Conservation (phyloP, 2,113 vertebrate genomes). For the Neotoma lepida region DNA sequence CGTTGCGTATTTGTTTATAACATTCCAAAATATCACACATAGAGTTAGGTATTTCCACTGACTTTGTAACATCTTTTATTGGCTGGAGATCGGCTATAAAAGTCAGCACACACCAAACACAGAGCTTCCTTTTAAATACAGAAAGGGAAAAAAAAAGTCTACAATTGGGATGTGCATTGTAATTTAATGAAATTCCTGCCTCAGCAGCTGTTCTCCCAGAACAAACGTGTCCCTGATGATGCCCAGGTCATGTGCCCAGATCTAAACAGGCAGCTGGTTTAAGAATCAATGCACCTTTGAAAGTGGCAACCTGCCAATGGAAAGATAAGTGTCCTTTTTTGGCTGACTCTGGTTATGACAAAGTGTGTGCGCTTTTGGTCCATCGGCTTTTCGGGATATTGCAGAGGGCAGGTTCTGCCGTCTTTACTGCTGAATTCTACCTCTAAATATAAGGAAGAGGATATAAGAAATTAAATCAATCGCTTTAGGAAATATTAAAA, state of each 20-base stretch:
- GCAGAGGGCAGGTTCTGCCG: background rate
- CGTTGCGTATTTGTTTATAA: background rate
- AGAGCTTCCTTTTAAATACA: slow-evolving; percentile 9
- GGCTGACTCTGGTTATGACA: background rate
- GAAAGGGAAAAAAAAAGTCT: background rate
- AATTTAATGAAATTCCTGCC: slow-evolving; percentile 37
- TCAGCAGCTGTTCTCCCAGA: background rate
- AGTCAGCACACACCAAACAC: slow-evolving; percentile 33
- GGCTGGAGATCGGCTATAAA: slow-evolving; percentile 14
- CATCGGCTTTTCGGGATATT: background rate
- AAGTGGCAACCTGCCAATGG: background rate
- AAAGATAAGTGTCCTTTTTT: background rate
- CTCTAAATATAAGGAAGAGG: slow-evolving; percentile 28
- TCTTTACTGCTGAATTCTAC: background rate
- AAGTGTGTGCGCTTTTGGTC: background rate
- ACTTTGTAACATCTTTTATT: slow-evolving; percentile 15
- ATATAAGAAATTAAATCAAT: slow-evolving; percentile 28
- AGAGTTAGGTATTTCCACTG: background rate
- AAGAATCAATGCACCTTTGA: slow-evolving; percentile 20
- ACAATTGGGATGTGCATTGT: background rate
- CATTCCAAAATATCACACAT: background rate
- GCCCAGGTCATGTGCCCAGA: background rate
- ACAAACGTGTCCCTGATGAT: background rate
- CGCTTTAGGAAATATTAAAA: slow-evolving; percentile 54
- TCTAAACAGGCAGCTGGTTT: slow-evolving; percentile 15